phyloP scores from a whole-genome alignment of 2,113 vertebrate genomes.

The Calypte anna region DNA sequence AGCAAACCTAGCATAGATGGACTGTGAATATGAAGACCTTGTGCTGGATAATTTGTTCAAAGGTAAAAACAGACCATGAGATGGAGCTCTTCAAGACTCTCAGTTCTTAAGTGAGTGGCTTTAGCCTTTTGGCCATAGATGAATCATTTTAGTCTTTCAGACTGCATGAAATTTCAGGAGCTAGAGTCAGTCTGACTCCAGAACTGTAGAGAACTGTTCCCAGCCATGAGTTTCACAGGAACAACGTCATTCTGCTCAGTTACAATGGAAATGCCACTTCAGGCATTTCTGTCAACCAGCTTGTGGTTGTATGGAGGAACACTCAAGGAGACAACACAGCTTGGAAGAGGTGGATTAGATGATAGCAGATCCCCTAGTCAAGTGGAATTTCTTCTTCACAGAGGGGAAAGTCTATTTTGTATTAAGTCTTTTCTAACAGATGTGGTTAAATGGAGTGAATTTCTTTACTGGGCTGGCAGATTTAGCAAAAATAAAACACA shows the following conservation, averaged over 20 bases:
- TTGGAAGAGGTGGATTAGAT: background rate
- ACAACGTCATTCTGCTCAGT: background rate
- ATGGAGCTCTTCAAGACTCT: background rate
- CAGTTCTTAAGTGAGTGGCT: background rate
- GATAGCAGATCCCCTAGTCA: background rate
- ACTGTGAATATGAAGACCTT: background rate
- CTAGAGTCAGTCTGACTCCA: background rate
- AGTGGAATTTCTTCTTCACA: background rate
- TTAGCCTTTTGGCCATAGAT: background rate
- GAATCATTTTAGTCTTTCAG: background rate
- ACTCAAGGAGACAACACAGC: background rate
- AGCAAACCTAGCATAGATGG: background rate
- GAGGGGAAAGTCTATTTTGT: background rate
- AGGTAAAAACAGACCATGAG: background rate
- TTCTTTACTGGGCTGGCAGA: background rate
- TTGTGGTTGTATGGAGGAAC: background rate
- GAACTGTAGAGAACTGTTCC: background rate
- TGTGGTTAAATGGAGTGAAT: background rate
- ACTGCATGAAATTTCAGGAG: background rate
- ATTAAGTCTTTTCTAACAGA: background rate
- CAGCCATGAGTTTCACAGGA: fast-evolving
- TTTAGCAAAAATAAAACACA: background rate
- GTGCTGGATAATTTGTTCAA: background rate
- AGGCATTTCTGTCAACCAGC: background rate
- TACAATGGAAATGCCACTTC: background rate